Base-by-base conservation (phyloP, 2,797 vertebrate species). In the Pangasius djambal region DNA sequence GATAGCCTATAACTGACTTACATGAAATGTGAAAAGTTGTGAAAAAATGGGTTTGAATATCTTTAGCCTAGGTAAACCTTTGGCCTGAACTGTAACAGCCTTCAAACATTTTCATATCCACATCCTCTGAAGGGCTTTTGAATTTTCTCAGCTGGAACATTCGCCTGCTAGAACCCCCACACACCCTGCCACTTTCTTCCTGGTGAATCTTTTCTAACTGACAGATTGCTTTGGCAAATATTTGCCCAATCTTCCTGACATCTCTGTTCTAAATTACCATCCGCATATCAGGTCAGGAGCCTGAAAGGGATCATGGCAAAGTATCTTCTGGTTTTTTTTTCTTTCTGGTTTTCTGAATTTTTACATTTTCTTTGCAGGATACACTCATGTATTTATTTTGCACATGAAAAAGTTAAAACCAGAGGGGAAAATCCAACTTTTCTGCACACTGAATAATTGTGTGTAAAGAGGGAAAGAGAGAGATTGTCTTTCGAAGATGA, bases 161-260 rank as follows among this genome's bases (percentile, higher is more conserved):
- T n/a, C 18, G 28, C 3, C 44, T 2, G 6, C 28, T 77, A n/a
- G 13, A 16, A 77, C 10, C 10, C 10, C 22, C 40, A 79, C 77
- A 57, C 16, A 57, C 31, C n/a, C 52, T 34, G 25, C 13, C 13
- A n/a, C 74, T 52, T 16, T 28, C 75, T 78, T 52, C 48, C 13
- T 16, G 75, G 25, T 52, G 55, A 61, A 61, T 40, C 52, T 9
- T 34, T 81, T 40, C 79, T 37, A 13, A 40, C 22, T 61, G 34
- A 15, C 31, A 34, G 78, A 81, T 57, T 22, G 52, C 79, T 40
- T 40, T 61, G 77, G 34, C 2, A 82, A 61, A 82, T 61, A 40
- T 82, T 82, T 82, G 55, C 55, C 79, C 55, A 59, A 25, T 82
- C n/a, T 20, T 82, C 55, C 40, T 82, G 31, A 82, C 55, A 82